Evolutionary conservation across 2,797 vertebrate genomes (phyloP).

Genomic region (Capromys pilorides): DNA sequence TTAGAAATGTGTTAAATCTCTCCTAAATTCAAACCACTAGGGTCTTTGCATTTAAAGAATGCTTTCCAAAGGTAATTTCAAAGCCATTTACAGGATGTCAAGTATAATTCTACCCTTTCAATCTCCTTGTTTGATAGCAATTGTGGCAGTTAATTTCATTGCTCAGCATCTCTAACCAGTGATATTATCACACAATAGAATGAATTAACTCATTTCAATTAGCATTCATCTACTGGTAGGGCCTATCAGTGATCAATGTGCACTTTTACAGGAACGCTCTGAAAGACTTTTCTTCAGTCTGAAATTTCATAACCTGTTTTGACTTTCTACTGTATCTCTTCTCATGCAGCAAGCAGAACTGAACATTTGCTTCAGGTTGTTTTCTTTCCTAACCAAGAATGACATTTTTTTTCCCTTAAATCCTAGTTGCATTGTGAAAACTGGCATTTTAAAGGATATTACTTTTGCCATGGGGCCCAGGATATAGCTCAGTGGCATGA

Average conservation of each 20-base stretch:
- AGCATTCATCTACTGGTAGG: background rate
- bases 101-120: slow-evolving; percentile 47
- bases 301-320: slow-evolving; percentile 13
- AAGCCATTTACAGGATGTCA: slow-evolving; percentile 17
- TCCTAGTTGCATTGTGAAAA: background rate
- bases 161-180: background rate
- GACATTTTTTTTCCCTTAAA: background rate
- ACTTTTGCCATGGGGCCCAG: background rate
- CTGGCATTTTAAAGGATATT: slow-evolving; percentile 31
- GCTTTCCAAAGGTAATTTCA: slow-evolving; percentile 43
- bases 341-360: slow-evolving; percentile 4
- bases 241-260: background rate
- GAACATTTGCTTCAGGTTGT: background rate
- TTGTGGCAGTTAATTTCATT: slow-evolving; percentile 34
- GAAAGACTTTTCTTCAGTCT: background rate
- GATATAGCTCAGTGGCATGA: too few relatives aligned
- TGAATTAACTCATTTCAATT: slow-evolving; percentile 22
- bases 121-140: background rate
- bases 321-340: background rate
- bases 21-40: slow-evolving; percentile 24
- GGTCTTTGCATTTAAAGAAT: background rate
- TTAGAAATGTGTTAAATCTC: slow-evolving; percentile 34
- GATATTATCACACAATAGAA: slow-evolving; percentile 39
- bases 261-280: background rate
- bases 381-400: background rate